Evolutionary conservation across 2,797 vertebrate species (phyloP).

Genomic region (Pipistrellus kuhlii): DNA sequence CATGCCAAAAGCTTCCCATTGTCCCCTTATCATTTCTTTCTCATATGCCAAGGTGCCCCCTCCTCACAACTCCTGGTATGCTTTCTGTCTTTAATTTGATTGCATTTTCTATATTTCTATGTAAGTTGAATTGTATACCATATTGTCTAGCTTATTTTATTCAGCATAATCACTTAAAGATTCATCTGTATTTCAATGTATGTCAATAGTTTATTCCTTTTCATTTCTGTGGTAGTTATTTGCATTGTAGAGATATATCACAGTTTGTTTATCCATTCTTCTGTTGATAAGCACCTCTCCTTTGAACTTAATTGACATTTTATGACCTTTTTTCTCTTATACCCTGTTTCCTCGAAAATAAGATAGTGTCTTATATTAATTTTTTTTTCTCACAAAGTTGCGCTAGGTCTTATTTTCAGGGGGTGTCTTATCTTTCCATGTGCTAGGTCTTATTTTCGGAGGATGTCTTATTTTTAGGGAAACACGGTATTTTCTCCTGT

Average conservation of each 20-base stretch:
- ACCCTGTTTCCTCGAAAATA: too few species aligned
- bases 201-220: neutral
- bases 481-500: neutral
- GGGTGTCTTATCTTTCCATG: too few species aligned
- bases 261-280: neutral
- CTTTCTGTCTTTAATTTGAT: neutral
- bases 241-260: neutral
- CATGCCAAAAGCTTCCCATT: neutral
- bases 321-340: neutral
- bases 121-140: neutral
- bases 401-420: too few species aligned
- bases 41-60: rapidly evolving
- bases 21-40: neutral
- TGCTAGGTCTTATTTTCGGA: too few species aligned
- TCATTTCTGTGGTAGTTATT: neutral
- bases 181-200: neutral
- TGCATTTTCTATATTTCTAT: neutral
- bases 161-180: neutral
- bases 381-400: too few species aligned
- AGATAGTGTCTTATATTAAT: too few species aligned
- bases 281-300: neutral
- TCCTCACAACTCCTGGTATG: neutral
- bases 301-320: constrained; percentile 1
- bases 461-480: too few species aligned
- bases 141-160: neutral